Evolutionary conservation across 2,888 invertebrate genomes (phyloP), one percentile per base, ranked within the genome.

Genomic region (Podabrus alpinus): DNA sequence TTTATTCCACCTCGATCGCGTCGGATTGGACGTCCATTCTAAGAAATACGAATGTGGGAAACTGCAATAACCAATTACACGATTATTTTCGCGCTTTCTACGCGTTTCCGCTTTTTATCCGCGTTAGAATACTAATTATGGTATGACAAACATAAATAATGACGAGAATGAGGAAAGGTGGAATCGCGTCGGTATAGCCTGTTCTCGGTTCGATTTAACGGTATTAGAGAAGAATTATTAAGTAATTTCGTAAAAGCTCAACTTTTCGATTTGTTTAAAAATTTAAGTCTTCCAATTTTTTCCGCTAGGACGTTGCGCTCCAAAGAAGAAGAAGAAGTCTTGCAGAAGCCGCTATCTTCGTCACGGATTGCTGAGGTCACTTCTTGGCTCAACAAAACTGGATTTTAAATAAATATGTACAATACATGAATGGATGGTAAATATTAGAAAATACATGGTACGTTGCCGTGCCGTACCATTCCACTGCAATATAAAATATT

Each of bases 391-490:
- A 71, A 77, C 71, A 76, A 71, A 79, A 79, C 77, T 76, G 77
- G 79, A 77, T 74, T 73, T 77, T 74, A 74, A 76, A 79, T 79
- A 79, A 79, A 79, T 79, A 78, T 76, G 74, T 75, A 76, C 73
- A 76, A 72, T 45, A 45, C 45, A 45, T 45, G 77, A 76, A 77
- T 77, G 62, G 21, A 64, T 64, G 17, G 76, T 77, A 79, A 77
- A 77, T 77, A 79, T 79, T 79, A 74, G 76, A 77, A 78, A 77
- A 78, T 75, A 68, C 73, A 70, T 70, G 70, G 45, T 45, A 45
- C 45, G 45, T 45, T 45, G 45, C 45, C 45, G 45, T 45, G 45
- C 45, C 45, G 45, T 45, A 45, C 45, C 45, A 45, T n/a, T 45
- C 45, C 45, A 7, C n/a, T 45, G n/a, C 45, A 45, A n/a, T 45